A percentile compares a stretch with the other conserved stretches of the same genome.
These are phyloP conservation scores for Microtus montanus DNA, from an alignment of 2,113 vertebrate genomes.

Conservation along the genomic window DNA sequence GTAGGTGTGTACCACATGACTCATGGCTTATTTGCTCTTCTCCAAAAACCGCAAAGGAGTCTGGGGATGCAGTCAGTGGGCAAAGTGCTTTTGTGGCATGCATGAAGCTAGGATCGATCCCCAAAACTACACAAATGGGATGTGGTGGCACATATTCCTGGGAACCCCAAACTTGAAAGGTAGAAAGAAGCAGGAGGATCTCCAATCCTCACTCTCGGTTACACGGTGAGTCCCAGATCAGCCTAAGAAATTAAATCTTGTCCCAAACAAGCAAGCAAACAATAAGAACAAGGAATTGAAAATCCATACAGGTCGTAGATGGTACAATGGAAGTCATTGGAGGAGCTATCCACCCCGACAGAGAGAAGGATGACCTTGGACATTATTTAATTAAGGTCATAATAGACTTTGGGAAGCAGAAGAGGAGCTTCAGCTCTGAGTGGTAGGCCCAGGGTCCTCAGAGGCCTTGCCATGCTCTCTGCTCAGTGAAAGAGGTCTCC, in stretches of 20 bases:
- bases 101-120: not conserved
- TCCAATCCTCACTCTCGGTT: not conserved
- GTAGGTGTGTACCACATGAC: not conserved
- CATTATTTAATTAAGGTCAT: not conserved
- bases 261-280: not conserved
- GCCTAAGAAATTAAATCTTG: not conserved
- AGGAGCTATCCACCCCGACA: not conserved
- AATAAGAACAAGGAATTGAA: not conserved
- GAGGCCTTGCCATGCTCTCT: not conserved
- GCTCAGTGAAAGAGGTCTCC: not conserved
- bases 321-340: not conserved
- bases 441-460: not conserved
- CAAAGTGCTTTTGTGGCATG: not conserved
- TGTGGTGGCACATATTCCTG: not conserved
- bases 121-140: not conserved
- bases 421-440: not conserved
- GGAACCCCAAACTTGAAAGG: not conserved
- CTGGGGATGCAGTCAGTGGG: not conserved
- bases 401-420: conserved; percentile 5
- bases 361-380: not conserved
- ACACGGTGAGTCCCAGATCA: not conserved
- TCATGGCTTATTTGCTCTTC: not conserved
- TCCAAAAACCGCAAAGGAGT: not conserved
- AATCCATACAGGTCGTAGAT: not conserved
- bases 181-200: not conserved